Conservation (phyloP, 1,140 invertebrate species). For the Drosophila santomea region DNA sequence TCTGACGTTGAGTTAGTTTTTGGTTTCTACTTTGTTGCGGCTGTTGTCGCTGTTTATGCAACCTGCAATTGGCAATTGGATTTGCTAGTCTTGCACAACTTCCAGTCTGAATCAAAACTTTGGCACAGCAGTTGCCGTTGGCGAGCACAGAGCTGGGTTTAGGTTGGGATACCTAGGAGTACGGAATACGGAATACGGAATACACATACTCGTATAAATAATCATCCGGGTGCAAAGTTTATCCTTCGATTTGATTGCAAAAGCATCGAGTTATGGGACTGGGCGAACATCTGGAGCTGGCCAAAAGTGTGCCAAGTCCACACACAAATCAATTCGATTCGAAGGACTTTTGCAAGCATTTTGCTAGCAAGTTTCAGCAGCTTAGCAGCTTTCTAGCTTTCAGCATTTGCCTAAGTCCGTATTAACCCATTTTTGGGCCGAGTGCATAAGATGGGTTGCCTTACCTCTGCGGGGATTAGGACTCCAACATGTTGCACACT, state of each 20-base stretch:
- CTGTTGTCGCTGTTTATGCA: constrained; percentile 41
- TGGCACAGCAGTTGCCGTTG: constrained; percentile 10
- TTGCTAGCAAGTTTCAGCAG: constrained; percentile 15
- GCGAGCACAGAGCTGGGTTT: neutral
- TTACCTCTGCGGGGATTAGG: constrained; percentile 44
- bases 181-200: too few species aligned
- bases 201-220: constrained; percentile 7
- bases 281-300: constrained; percentile 12
- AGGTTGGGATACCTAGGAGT: neutral
- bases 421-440: constrained; percentile 49
- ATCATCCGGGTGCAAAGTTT: constrained; percentile 21
- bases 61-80: constrained; percentile 55
- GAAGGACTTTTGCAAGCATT: constrained; percentile 25
- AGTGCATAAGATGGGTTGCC: constrained; percentile 10
- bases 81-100: constrained; percentile 43
- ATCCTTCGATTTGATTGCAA: constrained; percentile 17
- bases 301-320: constrained; percentile 36
- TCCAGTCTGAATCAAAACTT: constrained; percentile 34
- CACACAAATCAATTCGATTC: constrained; percentile 20
- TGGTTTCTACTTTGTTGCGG: constrained; percentile 39
- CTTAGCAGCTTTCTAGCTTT: neutral
- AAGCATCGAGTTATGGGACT: constrained; percentile 1
- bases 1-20: constrained; percentile 22
- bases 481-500: constrained; percentile 48
- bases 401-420: constrained; percentile 53